Conservation (phyloP, 2,888 invertebrate genomes). For the Trachelus iudaicus region DNA sequence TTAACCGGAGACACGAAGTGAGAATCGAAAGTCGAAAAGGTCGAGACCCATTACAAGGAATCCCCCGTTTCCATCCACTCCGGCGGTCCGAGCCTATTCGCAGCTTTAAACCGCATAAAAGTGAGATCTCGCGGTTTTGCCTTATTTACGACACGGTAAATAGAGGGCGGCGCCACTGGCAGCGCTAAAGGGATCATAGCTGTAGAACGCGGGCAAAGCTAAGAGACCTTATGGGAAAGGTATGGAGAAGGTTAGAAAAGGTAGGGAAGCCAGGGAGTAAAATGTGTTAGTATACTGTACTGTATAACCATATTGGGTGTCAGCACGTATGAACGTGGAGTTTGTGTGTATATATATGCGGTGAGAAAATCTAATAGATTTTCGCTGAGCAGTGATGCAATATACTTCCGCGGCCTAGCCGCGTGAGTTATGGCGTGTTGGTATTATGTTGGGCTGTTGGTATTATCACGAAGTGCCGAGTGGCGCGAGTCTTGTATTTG, state of each 20-base stretch:
- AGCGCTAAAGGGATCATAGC: not conserved
- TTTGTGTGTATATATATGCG: not conserved
- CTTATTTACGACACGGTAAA: conserved; percentile 46
- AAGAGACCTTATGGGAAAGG: not conserved
- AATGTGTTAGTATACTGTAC: not conserved
- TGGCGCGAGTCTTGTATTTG: conserved; percentile 17
- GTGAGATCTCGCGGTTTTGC: conserved; percentile 41
- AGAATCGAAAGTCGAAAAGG: not conserved
- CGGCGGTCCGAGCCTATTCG: conserved; percentile 16
- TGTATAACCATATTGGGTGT: not conserved
- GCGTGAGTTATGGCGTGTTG: conserved; percentile 41
- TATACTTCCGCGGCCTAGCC: conserved; percentile 16
- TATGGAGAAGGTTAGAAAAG: not conserved
- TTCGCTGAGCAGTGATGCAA: conserved; percentile 19
- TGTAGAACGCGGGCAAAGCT: not conserved
- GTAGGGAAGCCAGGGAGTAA: not conserved
- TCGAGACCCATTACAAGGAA: not conserved
- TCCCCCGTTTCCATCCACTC: conserved; percentile 1
- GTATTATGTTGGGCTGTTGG: conserved; percentile 41
- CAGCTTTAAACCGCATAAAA: conserved; percentile 55
- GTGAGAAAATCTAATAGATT: conserved; percentile 30
- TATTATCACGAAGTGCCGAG: conserved; percentile 4
- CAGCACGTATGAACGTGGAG: not conserved
- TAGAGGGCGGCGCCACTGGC: conserved; percentile 1
- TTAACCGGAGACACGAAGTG: not conserved